A percentile compares a stretch with the other conserved stretches of the same genome.
Evolutionary conservation across 1,140 invertebrate species (phyloP).

Genomic region (Vanessa atalanta): DNA sequence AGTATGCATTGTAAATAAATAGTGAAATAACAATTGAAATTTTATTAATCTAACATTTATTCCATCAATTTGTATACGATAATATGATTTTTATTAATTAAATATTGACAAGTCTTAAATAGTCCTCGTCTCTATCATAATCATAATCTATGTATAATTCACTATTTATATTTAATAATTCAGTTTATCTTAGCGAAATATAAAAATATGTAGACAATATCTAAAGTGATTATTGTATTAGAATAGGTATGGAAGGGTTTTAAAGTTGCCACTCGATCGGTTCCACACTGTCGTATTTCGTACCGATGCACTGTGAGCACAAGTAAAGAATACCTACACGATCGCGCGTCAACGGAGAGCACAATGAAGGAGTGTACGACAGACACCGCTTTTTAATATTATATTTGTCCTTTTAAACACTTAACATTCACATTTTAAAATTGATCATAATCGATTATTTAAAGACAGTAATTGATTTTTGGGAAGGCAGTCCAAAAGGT

Average conservation of each 20-base stretch:
- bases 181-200: conserved; percentile 38
- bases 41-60: conserved; percentile 24
- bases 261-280: conserved; percentile 15
- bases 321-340: conserved; percentile 27
- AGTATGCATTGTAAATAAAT: conserved; percentile 31
- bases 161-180: conserved; percentile 38
- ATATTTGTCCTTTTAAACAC: neutral
- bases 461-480: conserved; percentile 28
- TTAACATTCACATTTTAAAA: conserved; percentile 24
- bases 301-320: neutral
- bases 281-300: conserved; percentile 11
- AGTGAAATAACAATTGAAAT: conserved; percentile 29
- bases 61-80: conserved; percentile 18
- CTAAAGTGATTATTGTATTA: conserved; percentile 34
- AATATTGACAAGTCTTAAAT: conserved; percentile 22
- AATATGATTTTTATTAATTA: conserved; percentile 25
- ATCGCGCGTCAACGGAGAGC: conserved; percentile 16
- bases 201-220: conserved; percentile 46
- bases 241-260: conserved; percentile 12
- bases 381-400: conserved; percentile 2
- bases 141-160: conserved; percentile 37
- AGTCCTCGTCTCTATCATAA: conserved; percentile 27
- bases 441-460: conserved; percentile 18
- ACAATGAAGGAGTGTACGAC: neutral
- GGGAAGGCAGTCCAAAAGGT: conserved; percentile 31